phyloP scores from a whole-genome alignment of 2,797 vertebrate genomes.

The Hypotaenidia okinawae region DNA sequence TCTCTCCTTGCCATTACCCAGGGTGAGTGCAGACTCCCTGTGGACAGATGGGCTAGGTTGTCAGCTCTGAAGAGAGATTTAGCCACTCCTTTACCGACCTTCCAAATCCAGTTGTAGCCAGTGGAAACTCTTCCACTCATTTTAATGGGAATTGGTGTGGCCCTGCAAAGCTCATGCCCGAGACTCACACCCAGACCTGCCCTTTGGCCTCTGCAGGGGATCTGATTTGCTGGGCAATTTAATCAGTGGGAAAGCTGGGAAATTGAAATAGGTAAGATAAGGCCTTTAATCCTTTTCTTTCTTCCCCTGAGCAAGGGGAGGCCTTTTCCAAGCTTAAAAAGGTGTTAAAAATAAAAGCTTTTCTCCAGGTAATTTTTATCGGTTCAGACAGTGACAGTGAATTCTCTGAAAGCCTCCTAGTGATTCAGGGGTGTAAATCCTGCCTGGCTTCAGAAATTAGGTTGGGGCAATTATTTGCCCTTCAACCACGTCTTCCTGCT shows the following conservation, averaged over 20 bases:
- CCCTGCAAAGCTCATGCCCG: background rate
- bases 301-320: background rate
- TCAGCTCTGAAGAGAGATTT: background rate
- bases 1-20: background rate
- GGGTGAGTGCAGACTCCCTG: fast-evolving
- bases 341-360: background rate
- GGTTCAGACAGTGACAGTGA: background rate
- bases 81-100: background rate
- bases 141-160: background rate
- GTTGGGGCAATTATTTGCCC: background rate
- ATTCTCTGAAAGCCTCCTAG: background rate
- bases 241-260: background rate
- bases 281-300: background rate
- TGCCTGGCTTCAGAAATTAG: background rate
- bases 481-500: background rate
- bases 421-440: background rate
- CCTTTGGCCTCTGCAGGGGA: background rate
- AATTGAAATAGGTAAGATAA: background rate
- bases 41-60: fast-evolving
- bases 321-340: background rate
- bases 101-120: background rate
- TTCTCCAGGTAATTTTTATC: slow-evolving; percentile 15
- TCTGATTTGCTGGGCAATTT: background rate
- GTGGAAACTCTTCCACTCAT: background rate
- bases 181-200: background rate